A percentile compares a stretch with the other conserved stretches of the same genome.
These are phyloP conservation scores for Rotaria magnacalcarata DNA, from an alignment of 2,888 invertebrate species.

Conservation along the genomic window DNA sequence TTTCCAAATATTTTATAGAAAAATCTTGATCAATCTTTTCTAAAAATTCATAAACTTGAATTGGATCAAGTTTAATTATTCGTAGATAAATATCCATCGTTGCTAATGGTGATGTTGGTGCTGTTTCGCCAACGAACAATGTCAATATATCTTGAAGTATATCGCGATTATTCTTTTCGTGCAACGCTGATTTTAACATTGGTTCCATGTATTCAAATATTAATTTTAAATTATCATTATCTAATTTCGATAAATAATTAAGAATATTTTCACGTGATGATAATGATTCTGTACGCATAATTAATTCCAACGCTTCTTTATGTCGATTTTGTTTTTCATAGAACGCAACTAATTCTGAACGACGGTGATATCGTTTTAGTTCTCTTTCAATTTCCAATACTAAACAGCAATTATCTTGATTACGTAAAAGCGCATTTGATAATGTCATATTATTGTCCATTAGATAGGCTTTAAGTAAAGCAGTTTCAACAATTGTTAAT, in stretches of 20 bases:
- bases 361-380: not conserved
- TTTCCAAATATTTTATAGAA: not conserved
- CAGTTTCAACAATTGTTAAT: constrained; percentile 5
- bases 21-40: not conserved
- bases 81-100: not conserved
- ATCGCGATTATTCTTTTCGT: not conserved
- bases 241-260: constrained; percentile 9
- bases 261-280: not conserved
- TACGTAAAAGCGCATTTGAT: not conserved
- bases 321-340: constrained; percentile 20
- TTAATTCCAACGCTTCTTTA: not conserved
- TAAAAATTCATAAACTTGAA: not conserved
- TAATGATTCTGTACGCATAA: not conserved
- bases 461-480: constrained; percentile 13
- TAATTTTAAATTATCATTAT: not conserved
- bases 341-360: not conserved
- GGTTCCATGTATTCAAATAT: not conserved
- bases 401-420: constrained; percentile 12
- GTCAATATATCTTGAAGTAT: not conserved
- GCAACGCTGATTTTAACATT: not conserved
- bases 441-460: not conserved
- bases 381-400: not conserved
- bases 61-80: not conserved
- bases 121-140: not conserved
- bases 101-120: not conserved